Conservation (phyloP, 2,113 vertebrate genomes). For the Haemorhous mexicanus region DNA sequence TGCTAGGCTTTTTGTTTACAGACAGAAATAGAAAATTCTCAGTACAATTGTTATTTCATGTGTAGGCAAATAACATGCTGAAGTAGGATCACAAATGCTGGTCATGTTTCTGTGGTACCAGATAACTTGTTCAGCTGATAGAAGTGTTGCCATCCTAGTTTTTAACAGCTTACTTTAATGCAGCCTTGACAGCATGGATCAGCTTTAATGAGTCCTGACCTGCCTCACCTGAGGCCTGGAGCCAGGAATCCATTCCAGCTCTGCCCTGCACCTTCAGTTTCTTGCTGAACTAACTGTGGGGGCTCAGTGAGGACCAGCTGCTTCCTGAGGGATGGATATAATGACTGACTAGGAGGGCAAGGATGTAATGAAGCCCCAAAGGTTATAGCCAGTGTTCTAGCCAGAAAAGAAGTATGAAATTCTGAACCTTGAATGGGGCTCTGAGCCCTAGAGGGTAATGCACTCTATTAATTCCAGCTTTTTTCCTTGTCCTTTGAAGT, state of each 20-base stretch:
- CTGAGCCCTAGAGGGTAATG: background rate
- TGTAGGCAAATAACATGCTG: background rate
- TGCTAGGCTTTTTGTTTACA: background rate
- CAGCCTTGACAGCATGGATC: background rate
- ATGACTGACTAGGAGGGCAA: background rate
- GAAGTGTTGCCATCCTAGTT: background rate
- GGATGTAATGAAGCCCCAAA: background rate
- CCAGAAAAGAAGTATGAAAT: background rate
- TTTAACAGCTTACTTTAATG: background rate
- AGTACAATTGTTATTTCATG: background rate
- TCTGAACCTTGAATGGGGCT: background rate
- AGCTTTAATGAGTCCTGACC: background rate
- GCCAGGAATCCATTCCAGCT: background rate
- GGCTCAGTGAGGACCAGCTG: background rate
- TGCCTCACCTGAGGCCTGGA: background rate
- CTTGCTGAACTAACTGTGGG: background rate
- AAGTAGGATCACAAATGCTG: background rate
- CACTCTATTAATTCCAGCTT: background rate
- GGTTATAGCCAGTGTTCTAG: background rate
- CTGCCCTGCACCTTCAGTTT: background rate
- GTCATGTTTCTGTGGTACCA: background rate
- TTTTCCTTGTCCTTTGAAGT: background rate
- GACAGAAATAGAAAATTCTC: background rate
- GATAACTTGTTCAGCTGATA: background rate
- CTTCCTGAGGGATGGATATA: background rate